Evolutionary conservation across 2,113 vertebrate genomes (phyloP).

Genomic region (Taurulus bubalis): DNA sequence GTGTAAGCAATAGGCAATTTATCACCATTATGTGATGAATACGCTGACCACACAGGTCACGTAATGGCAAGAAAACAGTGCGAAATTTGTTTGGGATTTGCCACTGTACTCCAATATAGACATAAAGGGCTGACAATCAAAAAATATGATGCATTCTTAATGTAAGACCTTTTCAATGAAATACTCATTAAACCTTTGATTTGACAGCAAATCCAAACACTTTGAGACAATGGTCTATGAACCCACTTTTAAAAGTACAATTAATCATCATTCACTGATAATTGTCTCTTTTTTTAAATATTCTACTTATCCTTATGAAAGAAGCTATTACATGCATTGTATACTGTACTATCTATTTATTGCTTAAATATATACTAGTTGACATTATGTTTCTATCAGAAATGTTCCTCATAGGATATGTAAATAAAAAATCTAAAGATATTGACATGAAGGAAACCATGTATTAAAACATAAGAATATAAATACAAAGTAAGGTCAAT

Average conservation of each 20-base stretch:
- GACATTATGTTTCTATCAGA: neutral
- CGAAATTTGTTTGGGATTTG: neutral
- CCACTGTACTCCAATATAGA: neutral
- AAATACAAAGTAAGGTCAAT: neutral
- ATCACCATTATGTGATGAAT: neutral
- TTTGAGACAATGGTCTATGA: conserved; percentile 8
- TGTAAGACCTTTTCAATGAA: neutral
- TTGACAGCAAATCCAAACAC: conserved; percentile 34
- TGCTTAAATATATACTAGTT: neutral
- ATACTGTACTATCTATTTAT: neutral
- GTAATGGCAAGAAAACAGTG: neutral
- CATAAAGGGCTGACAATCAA: neutral
- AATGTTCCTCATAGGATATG: neutral
- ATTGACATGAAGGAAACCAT: neutral
- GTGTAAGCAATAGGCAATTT: conserved; percentile 6
- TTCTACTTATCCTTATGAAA: neutral
- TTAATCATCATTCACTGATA: neutral
- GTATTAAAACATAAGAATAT: neutral
- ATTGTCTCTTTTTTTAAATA: neutral
- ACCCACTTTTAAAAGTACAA: neutral
- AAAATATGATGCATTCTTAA: neutral
- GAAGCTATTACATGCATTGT: neutral
- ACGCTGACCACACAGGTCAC: neutral
- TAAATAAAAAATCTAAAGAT: neutral
- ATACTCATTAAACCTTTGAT: conserved; percentile 33